A percentile compares a stretch with the other conserved stretches of the same genome.
Conservation (phyloP, 2,888 invertebrate species). For the Troides helena region DNA sequence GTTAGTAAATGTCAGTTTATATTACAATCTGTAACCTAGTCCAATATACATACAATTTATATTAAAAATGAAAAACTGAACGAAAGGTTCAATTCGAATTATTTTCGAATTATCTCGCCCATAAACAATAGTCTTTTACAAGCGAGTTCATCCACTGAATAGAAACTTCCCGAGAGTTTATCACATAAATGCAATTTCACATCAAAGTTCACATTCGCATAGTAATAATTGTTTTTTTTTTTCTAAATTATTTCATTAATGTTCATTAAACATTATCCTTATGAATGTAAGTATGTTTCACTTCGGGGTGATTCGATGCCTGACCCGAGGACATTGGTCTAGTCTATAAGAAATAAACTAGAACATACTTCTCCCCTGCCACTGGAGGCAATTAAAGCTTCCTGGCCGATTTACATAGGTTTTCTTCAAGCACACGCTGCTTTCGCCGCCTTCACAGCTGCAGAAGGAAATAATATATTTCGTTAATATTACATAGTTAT, state of each 20-base stretch:
- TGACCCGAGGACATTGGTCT: constrained; percentile 33
- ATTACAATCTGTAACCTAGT: background rate
- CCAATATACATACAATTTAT: background rate
- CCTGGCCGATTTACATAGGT: constrained; percentile 34
- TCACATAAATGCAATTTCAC: constrained; percentile 7
- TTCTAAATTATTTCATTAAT: no score
- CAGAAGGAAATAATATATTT: constrained; percentile 37
- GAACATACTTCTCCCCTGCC: constrained; percentile 19
- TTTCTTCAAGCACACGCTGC: constrained; percentile 73
- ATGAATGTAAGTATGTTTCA: no score
- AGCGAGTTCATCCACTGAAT: background rate
- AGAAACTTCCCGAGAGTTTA: background rate
- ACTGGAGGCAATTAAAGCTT: constrained; percentile 32
- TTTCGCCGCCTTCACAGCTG: constrained; percentile 77
- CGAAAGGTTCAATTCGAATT: background rate
- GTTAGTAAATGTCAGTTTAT: background rate
- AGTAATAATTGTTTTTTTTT: background rate
- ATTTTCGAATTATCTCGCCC: background rate
- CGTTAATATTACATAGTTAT: no score
- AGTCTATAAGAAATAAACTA: constrained; percentile 73
- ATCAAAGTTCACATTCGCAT: background rate
- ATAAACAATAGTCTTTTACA: background rate
- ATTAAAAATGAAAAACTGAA: background rate
- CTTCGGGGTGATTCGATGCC: no score
- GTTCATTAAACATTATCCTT: no score